Percentiles rank a stretch among this genome's conserved stretches.
Evolutionary conservation across 2,113 vertebrate genomes (phyloP).

Genomic region (Oceanodroma tethys): DNA sequence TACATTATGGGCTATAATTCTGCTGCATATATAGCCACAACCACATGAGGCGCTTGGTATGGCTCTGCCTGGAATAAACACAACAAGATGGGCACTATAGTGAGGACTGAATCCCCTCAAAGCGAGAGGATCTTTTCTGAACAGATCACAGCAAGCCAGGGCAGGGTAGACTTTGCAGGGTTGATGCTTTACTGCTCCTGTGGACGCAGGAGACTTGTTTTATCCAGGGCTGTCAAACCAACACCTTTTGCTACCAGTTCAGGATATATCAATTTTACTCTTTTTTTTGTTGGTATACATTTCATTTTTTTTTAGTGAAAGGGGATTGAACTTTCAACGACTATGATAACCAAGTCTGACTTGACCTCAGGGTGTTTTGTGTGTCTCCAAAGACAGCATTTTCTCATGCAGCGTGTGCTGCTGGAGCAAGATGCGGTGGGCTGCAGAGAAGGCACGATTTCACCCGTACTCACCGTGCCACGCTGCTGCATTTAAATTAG

Average conservation of each 20-base stretch:
- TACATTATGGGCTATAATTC: neutral
- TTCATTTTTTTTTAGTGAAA: neutral
- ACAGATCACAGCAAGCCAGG: neutral
- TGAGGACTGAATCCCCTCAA: neutral
- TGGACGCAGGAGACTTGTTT: neutral
- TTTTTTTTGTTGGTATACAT: neutral
- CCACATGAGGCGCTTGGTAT: neutral
- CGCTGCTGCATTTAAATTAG: neutral
- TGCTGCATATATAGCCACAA: neutral
- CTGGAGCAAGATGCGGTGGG: neutral
- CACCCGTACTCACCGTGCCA: accelerated
- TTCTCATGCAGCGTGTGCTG: neutral
- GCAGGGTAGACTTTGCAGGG: neutral
- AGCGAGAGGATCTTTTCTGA: neutral
- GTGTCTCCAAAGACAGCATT: neutral
- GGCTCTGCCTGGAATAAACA: neutral
- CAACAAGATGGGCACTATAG: neutral
- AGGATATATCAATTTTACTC: neutral
- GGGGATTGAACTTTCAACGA: neutral
- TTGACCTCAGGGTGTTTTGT: neutral
- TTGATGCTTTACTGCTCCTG: neutral
- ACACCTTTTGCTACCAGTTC: neutral
- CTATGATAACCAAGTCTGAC: neutral
- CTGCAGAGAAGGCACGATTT: neutral
- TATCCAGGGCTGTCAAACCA: neutral